Evolutionary conservation across 64 coral and sea anemone genomes (phyloP).

Genomic region (Hydrozoanthus tunicans): DNA sequence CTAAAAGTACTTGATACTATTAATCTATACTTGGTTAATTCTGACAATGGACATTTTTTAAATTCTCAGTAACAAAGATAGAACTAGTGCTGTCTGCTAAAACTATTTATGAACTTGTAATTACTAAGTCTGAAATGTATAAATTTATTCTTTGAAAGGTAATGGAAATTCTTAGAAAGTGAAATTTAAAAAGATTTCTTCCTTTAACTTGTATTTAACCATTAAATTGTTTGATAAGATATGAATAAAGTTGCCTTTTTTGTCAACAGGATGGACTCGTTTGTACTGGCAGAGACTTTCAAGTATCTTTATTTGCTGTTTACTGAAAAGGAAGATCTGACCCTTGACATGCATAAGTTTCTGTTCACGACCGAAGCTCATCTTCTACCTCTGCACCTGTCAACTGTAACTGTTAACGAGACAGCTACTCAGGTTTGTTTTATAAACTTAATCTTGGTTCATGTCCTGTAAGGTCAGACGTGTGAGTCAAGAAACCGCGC

Average conservation of each 20-base stretch:
- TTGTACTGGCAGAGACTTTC: slow-evolving; percentile 95
- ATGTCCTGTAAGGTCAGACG: not conserved
- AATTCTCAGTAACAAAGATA: too few relatives aligned
- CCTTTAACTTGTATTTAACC: not conserved
- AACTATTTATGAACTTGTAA: too few relatives aligned
- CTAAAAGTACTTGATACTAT: too few relatives aligned
- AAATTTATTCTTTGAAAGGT: too few relatives aligned
- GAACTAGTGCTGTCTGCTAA: too few relatives aligned
- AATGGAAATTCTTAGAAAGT: too few relatives aligned
- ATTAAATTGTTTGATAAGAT: not conserved
- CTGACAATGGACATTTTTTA: too few relatives aligned
- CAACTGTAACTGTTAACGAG: slow-evolving; percentile 70
- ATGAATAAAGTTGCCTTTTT: not conserved
- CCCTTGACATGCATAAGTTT: slow-evolving; percentile 85
- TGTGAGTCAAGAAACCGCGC: too few relatives aligned
- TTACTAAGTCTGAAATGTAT: too few relatives aligned
- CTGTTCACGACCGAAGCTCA: slow-evolving; percentile 94
- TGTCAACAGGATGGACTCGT: slow-evolving; percentile 84
- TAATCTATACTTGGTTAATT: too few relatives aligned
- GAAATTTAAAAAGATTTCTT: not conserved
- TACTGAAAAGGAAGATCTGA: slow-evolving; percentile 72
- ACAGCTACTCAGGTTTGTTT: slow-evolving; percentile 78
- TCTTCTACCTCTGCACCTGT: slow-evolving; percentile 77
- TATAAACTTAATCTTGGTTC: not conserved
- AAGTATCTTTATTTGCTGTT: slow-evolving; percentile 93